Conservation (phyloP, 1,140 invertebrate species). For the Diuraphis noxia region DNA sequence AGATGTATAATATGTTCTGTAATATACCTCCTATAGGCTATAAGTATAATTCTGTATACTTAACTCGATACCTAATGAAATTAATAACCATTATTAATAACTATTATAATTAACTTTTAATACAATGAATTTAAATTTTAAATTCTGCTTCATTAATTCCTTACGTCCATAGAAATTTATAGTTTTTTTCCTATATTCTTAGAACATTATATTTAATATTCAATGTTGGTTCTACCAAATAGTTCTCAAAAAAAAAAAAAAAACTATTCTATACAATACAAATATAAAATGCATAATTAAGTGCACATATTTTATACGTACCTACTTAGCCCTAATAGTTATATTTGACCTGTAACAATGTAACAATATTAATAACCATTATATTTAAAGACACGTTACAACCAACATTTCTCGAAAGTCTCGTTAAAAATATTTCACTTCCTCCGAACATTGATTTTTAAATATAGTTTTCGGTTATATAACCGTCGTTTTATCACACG, state of each 20-base stretch:
- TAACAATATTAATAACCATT: neutral
- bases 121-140: neutral
- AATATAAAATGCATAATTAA: neutral
- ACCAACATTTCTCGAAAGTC: neutral
- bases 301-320: neutral
- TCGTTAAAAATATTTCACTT: neutral
- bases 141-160: neutral
- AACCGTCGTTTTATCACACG: neutral
- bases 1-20: neutral
- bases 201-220: neutral
- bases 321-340: no score
- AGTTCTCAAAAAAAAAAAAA: neutral
- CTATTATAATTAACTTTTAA: neutral
- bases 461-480: neutral
- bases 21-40: neutral
- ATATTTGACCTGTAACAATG: neutral
- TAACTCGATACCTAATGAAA: neutral
- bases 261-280: neutral
- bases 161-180: neutral
- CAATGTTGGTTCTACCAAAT: no score
- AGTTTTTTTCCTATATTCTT: neutral
- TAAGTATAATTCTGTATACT: neutral
- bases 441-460: neutral
- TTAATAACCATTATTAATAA: neutral
- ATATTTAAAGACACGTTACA: neutral